These are phyloP conservation scores for Gnatocerus cornutus DNA, from an alignment of 2,888 invertebrate genomes.

Conservation along the genomic window DNA sequence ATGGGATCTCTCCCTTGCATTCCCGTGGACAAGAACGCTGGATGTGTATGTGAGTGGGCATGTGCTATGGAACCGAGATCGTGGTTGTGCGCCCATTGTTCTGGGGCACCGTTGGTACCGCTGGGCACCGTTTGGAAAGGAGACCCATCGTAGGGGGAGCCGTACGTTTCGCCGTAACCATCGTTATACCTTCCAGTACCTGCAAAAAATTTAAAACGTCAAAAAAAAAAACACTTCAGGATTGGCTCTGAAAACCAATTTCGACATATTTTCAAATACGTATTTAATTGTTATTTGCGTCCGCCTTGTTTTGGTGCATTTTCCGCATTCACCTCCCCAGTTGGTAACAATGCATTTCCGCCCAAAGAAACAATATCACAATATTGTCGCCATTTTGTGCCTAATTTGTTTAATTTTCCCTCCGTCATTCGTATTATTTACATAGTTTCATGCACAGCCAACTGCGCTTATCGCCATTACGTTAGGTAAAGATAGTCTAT, in stretches of 20 bases:
- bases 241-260: too few species aligned
- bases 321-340: neutral
- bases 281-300: too few species aligned
- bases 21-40: constrained; percentile 72
- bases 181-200: constrained; percentile 73
- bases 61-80: constrained; percentile 65
- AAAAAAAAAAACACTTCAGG: constrained; percentile 26
- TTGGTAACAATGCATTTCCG: constrained; percentile 6
- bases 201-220: too few species aligned
- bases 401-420: constrained; percentile 5
- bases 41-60: constrained; percentile 74
- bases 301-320: neutral
- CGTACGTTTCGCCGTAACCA: constrained; percentile 73
- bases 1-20: constrained; percentile 66
- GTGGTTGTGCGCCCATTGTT: constrained; percentile 68
- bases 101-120: constrained; percentile 66
- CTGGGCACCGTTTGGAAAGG: constrained; percentile 82
- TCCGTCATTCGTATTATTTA: constrained; percentile 6
- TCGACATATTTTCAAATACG: too few species aligned
- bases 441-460: constrained; percentile 33
- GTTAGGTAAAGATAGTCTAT: constrained; percentile 48
- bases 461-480: constrained; percentile 31
- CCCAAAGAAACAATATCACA: neutral
- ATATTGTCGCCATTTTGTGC: constrained; percentile 3
- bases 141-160: constrained; percentile 77